phyloP scores from a whole-genome alignment of 2,797 vertebrate species.

The Scolopax rusticola region DNA sequence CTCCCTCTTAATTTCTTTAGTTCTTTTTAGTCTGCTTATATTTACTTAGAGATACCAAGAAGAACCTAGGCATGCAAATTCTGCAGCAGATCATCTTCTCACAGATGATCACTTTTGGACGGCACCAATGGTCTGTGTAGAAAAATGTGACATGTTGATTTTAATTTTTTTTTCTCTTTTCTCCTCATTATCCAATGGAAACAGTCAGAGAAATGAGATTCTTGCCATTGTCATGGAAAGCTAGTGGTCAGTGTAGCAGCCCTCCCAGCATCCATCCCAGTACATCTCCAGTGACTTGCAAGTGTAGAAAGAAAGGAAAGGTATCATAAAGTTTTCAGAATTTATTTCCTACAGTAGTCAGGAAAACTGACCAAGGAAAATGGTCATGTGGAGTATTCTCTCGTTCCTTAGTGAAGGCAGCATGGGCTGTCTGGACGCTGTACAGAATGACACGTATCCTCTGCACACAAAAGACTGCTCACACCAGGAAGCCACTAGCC shows the following conservation, averaged over 20 bases:
- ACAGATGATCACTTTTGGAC: not conserved
- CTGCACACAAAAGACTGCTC: not conserved
- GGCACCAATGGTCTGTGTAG: not conserved
- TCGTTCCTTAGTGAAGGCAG: not conserved
- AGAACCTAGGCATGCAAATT: not conserved
- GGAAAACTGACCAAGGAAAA: not conserved
- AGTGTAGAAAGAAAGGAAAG: not conserved
- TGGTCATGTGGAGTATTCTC: not conserved
- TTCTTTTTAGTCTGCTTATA: not conserved
- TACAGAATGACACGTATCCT: fast-evolving
- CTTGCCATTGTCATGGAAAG: not conserved
- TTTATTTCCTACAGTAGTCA: not conserved
- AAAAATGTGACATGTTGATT: not conserved
- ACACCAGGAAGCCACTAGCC: not conserved
- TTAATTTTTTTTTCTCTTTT: not conserved
- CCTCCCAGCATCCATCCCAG: not conserved
- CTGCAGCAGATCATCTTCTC: no score
- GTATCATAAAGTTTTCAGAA: not conserved
- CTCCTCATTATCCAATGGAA: fast-evolving
- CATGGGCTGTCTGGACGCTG: not conserved
- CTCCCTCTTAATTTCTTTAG: not conserved
- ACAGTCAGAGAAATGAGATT: not conserved
- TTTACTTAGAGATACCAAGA: not conserved
- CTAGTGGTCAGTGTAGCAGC: not conserved
- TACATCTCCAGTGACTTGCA: not conserved